These are phyloP conservation scores for Drosophila navojoa DNA, from an alignment of 1,140 invertebrate species.

Conservation along the genomic window DNA sequence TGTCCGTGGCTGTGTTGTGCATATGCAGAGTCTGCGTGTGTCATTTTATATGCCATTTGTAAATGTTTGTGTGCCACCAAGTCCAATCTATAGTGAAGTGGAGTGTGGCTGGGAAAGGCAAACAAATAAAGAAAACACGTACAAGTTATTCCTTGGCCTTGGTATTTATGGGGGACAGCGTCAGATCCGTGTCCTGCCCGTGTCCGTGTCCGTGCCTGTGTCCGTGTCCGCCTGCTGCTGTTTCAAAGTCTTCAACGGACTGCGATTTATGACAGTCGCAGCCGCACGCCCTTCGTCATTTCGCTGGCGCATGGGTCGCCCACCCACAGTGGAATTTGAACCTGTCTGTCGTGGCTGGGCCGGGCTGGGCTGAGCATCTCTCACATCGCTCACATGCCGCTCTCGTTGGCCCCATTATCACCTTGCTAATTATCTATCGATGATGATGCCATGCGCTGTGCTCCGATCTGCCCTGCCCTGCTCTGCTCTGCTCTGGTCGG, in stretches of 20 bases:
- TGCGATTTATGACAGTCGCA: conserved; percentile 38
- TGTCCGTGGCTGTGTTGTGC: not conserved
- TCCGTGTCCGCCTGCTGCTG: conserved; percentile 46
- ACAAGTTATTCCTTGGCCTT: conserved; percentile 73
- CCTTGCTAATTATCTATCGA: conserved; percentile 76
- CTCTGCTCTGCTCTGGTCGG: not conserved
- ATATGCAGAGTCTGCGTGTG: conserved; percentile 11
- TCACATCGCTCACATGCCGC: conserved; percentile 19
- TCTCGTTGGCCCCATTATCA: conserved; percentile 66
- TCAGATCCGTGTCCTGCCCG: conserved; percentile 53
- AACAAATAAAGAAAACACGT: conserved; percentile 69
- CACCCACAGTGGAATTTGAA: conserved; percentile 76
- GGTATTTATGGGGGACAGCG: conserved; percentile 69
- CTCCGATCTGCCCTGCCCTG: not conserved
- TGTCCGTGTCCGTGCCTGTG: conserved; percentile 46
- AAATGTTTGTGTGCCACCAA: conserved; percentile 61
- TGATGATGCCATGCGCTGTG: conserved; percentile 60
- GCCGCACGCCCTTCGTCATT: conserved; percentile 4
- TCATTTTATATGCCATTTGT: conserved; percentile 40
- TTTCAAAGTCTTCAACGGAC: not conserved
- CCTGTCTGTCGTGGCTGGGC: conserved; percentile 49
- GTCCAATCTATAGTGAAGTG: conserved; percentile 41
- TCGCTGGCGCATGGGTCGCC: conserved; percentile 13
- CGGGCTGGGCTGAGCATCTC: too few relatives aligned
- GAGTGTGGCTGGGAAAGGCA: conserved; percentile 54